Conservation (phyloP, 2,113 vertebrate species). For the Mormoops blainvillei region DNA sequence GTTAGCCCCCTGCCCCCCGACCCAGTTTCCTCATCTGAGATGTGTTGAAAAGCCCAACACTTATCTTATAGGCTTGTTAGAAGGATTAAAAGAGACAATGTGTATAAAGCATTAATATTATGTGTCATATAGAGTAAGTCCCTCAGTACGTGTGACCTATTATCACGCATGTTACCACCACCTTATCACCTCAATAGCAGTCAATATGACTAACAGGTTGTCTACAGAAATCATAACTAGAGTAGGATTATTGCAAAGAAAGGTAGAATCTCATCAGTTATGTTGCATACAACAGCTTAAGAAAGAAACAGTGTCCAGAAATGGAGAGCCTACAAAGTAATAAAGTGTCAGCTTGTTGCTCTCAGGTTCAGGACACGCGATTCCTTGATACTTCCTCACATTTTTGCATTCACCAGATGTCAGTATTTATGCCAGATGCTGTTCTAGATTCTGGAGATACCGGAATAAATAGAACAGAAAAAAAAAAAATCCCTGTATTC, state of each 20-base stretch:
- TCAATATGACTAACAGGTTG: background rate
- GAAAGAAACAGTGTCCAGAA: background rate
- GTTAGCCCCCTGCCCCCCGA: rapidly evolving
- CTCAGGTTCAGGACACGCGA: background rate
- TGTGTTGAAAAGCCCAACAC: background rate
- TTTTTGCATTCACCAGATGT: background rate
- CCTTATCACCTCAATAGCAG: background rate
- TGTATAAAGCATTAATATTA: background rate
- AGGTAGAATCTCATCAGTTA: background rate
- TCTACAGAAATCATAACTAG: background rate
- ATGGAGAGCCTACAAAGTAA: background rate
- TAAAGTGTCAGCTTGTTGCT: background rate
- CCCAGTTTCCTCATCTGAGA: background rate
- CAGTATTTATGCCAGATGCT: background rate
- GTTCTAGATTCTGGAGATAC: background rate
- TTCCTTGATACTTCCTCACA: background rate
- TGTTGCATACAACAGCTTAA: background rate
- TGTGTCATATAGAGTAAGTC: background rate
- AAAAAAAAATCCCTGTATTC: background rate
- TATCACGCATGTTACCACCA: background rate
- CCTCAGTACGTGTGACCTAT: background rate
- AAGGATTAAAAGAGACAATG: background rate
- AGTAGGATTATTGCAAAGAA: background rate
- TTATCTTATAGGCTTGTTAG: background rate
- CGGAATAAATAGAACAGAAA: background rate